These are phyloP conservation scores for Macroramphosus scolopax DNA, from an alignment of 2,797 vertebrate species.

Conservation along the genomic window DNA sequence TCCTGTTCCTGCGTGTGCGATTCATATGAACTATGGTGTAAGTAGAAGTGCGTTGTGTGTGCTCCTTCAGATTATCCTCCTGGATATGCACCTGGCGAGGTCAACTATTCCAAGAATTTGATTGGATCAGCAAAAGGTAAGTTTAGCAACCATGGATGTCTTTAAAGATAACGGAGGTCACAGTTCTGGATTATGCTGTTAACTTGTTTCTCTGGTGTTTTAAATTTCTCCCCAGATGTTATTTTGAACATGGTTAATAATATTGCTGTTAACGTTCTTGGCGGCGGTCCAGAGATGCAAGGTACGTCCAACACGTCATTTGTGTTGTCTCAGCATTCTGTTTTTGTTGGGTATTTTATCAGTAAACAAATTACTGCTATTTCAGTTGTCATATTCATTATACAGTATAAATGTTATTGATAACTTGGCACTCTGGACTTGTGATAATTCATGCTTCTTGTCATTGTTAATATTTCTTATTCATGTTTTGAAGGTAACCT, in stretches of 20 bases:
- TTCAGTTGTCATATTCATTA: too few species aligned
- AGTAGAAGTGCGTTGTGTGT: too few species aligned
- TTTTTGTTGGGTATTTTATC: too few species aligned
- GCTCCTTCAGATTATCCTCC: slow-evolving; percentile 83
- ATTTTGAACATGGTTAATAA: slow-evolving; percentile 98
- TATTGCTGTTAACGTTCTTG: slow-evolving; percentile 94
- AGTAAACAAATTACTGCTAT: too few species aligned
- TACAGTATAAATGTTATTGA: too few species aligned
- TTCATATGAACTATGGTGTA: too few species aligned
- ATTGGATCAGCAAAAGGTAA: slow-evolving; percentile 95
- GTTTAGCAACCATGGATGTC: slow-evolving; percentile 26
- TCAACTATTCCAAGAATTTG: slow-evolving; percentile 88
- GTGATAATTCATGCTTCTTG: background rate
- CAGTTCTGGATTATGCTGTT: background rate
- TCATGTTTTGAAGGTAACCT: slow-evolving; percentile 55
- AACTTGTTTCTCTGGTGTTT: slow-evolving; percentile 2
- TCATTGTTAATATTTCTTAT: background rate
- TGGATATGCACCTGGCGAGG: slow-evolving; percentile 84
- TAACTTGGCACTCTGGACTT: background rate
- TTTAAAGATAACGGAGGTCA: background rate
- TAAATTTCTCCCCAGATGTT: slow-evolving; percentile 80
- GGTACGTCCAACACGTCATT: slow-evolving; percentile 56
- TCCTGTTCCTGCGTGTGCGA: too few species aligned
- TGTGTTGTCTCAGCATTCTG: too few species aligned
- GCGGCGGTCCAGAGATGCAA: slow-evolving; percentile 79